Evolutionary conservation across 2,888 invertebrate genomes (phyloP).

Genomic region (Syrphus vitripennis): DNA sequence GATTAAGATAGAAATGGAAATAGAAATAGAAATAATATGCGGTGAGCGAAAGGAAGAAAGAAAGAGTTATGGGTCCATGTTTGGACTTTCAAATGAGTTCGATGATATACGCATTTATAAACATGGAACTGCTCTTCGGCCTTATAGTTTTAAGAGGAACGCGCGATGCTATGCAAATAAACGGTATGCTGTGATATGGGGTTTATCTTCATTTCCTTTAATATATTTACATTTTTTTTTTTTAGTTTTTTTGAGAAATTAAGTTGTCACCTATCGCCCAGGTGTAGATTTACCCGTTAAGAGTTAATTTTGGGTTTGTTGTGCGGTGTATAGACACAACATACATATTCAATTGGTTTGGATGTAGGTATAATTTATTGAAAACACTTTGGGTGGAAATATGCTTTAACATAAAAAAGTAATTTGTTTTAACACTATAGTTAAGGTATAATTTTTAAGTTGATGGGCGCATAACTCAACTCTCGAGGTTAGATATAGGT

Average conservation of each 20-base stretch:
- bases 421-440: slow-evolving; percentile 51
- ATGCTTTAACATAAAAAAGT: slow-evolving; percentile 62
- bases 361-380: slow-evolving; percentile 49
- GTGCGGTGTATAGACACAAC: slow-evolving; percentile 8
- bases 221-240: slow-evolving; percentile 57
- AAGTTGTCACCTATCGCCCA: slow-evolving; percentile 67
- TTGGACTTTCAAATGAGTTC: slow-evolving; percentile 70
- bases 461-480: slow-evolving; percentile 43
- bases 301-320: slow-evolving; percentile 53
- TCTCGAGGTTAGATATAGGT: slow-evolving; percentile 12
- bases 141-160: slow-evolving; percentile 28
- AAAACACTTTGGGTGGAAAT: slow-evolving; percentile 46
- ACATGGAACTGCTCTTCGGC: slow-evolving; percentile 65
- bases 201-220: slow-evolving; percentile 63
- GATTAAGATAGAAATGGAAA: slow-evolving; percentile 67
- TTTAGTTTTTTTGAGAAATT: slow-evolving; percentile 53
- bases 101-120: slow-evolving; percentile 70
- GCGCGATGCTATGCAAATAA: slow-evolving; percentile 34
- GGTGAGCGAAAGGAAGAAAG: slow-evolving; percentile 60
- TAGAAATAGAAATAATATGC: slow-evolving; percentile 40
- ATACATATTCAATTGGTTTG: slow-evolving; percentile 33
- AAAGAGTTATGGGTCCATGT: slow-evolving; percentile 69
- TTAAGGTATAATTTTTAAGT: slow-evolving; percentile 36
- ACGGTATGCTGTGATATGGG: slow-evolving; percentile 57
- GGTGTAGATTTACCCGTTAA: slow-evolving; percentile 65